Evolutionary conservation across 2,888 invertebrate genomes (phyloP), one percentile per base, ranked within the genome.

Genomic region (Eristalinus aeneus): DNA sequence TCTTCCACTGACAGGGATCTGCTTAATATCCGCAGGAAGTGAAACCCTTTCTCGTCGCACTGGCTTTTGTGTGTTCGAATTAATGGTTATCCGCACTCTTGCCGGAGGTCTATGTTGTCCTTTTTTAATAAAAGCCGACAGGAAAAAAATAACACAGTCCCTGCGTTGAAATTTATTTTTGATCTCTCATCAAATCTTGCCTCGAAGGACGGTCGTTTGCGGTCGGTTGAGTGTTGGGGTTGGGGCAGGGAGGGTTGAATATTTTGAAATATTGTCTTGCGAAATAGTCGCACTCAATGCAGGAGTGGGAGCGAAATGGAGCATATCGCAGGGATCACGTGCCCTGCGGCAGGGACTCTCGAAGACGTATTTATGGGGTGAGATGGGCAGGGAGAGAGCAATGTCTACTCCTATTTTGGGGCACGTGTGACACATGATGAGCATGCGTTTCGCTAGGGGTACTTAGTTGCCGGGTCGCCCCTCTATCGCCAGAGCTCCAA

Each of bases 1-100:
- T 1, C 20, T 54, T 6, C 2, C 3, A 11, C 4, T 11, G 72
- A 79, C 67, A 72, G 53, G 53, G 60, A 73, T 79, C 78, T 67
- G 34, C 65, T 76, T 79, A 79, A 72, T 79, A 73, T 79, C 79
- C 79, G 65, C 78, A 60, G 67, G 72, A 67, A 54, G 53, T 46
- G 46, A 9, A 36, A 77, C 34, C 39, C 54, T 36, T 65, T 73
- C 22, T 56, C 6, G n/a, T n/a, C 16, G 46, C 46, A 46, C 22
- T 56, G 36, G 20, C 22, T 36, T 60, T 6, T 54, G 5, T 67
- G 53, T 67, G 60, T 27, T 73, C 36, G 72, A 79, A 73, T 79
- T 73, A 73, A 79, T 79, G 72, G 71, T 61, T 79, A 34, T 71
- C 60, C 64, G 22, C 32, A 54, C 20, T 65, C 56, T 58, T 12